Evolutionary conservation across 2,113 vertebrate species (phyloP), one percentile per base, ranked within the genome.

Genomic region (Ceuthmochares aereus): DNA sequence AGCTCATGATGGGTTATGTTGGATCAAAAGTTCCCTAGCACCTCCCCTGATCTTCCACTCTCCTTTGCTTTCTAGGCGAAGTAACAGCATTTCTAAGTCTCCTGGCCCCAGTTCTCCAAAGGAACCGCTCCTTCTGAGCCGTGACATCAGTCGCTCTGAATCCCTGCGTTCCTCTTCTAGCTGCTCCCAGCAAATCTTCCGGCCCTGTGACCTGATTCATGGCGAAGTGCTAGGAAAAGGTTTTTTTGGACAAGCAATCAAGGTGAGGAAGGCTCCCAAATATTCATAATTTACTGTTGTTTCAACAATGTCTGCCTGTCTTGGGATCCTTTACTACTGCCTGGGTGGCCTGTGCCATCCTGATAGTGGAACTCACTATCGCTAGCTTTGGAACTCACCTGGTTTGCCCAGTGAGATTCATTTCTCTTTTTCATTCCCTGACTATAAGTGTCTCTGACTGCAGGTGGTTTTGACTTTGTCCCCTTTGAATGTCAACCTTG

Each of bases 211-310:
- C 97, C 98, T 99, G 89, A 98, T 98, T 79, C 99, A 99, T 0
- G 99, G 99, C 0, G 99, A 99, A 95, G 97, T 99, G 93, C 98
- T 99, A 56, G 99, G 99, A 27, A 99, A 99, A 97, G 99, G 99
- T 83, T 99, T 99, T 97, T 99, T 99, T 76, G 99, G 99, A 76
- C 99, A 99, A 94, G 99, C 99, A 4, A 99, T 99, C 96, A 99
- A 99, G 99, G 99, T 99, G 70, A 96, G 98, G 32, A 32, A 72
- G 43, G 45, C 78, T 26, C 60, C 76, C 47, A 78, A 6, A 26
- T 21, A 42, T 29, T 81, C 6, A 14, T 60, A 10, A 11, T 4
- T 75, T 55, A 19, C 27, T 69, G 22, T n/a, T 52, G 58, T 63
- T 60, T 15, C 60, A 69, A 49, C 52, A 42, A 0, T 27, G 17